Percentiles rank a stretch among this genome's conserved stretches.
Evolutionary conservation across 2,113 vertebrate species (phyloP).

Genomic region (Oncorhynchus masou): DNA sequence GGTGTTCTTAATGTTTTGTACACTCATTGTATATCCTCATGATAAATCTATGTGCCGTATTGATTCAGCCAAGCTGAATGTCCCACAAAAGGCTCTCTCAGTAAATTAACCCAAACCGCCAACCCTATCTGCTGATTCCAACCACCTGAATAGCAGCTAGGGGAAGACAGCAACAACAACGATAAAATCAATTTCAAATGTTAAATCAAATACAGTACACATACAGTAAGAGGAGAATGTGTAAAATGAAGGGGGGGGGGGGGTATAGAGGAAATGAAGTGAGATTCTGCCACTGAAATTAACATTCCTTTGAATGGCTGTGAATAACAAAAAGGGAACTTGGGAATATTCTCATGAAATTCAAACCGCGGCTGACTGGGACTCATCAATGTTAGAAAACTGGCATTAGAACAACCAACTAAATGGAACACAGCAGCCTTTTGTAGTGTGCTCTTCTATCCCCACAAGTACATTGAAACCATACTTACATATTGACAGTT

Average conservation of each 20-base stretch:
- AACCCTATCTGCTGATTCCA: not conserved
- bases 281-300: not conserved
- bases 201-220: not conserved
- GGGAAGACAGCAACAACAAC: not conserved
- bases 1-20: too few relatives aligned
- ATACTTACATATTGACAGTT: not conserved
- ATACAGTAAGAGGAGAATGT: not conserved
- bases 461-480: slow-evolving; percentile 4
- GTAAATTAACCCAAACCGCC: not conserved
- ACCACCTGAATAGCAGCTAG: not conserved
- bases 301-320: not conserved
- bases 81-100: too few relatives aligned
- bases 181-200: not conserved
- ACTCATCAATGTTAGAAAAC: not conserved
- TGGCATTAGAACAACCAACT: not conserved
- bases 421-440: not conserved
- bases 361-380: not conserved
- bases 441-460: not conserved
- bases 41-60: too few relatives aligned
- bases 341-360: not conserved
- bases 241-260: not conserved
- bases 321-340: not conserved
- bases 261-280: not conserved
- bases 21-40: too few relatives aligned
- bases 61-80: too few relatives aligned